These are phyloP conservation scores for Phlogophora meticulosa DNA, from an alignment of 2,888 invertebrate genomes.

Conservation along the genomic window DNA sequence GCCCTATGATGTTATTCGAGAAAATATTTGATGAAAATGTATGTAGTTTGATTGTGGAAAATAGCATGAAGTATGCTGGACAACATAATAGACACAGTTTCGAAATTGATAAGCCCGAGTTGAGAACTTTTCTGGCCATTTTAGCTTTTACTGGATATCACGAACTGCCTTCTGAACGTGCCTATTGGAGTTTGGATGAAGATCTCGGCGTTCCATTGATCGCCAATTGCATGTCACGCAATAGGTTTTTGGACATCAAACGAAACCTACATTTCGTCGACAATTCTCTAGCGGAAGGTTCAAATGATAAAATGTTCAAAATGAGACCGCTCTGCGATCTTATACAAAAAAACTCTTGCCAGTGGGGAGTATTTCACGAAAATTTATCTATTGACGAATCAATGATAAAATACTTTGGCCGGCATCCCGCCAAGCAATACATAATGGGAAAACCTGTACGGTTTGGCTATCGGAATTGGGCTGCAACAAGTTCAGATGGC, in stretches of 20 bases:
- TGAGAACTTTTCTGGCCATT: neutral
- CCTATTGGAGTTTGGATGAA: conserved; percentile 6
- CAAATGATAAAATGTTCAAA: conserved; percentile 13
- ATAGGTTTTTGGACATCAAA: conserved; percentile 8
- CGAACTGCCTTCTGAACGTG: neutral
- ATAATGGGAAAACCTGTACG: conserved; percentile 1
- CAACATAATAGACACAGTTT: conserved; percentile 8
- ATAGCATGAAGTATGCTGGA: conserved; percentile 4
- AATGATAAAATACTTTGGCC: conserved; percentile 5
- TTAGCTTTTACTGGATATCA: neutral
- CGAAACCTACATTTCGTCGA: conserved; percentile 8
- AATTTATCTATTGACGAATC: neutral
- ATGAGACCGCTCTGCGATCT: neutral
- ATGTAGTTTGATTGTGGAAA: neutral
- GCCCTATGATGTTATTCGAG: conserved; percentile 7
- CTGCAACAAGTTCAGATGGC: conserved; percentile 7
- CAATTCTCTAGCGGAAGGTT: neutral
- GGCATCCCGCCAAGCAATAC: neutral
- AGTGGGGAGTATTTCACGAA: neutral
- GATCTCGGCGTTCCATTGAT: neutral
- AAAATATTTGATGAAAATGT: conserved; percentile 14
- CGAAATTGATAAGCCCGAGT: neutral
- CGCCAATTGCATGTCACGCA: conserved; percentile 4
- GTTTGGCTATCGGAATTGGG: conserved; percentile 8
- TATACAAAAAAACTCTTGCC: neutral